Percentiles rank a stretch among this genome's conserved stretches.
Conservation (phyloP, 2,113 vertebrate genomes). For the Menura novaehollandiae region DNA sequence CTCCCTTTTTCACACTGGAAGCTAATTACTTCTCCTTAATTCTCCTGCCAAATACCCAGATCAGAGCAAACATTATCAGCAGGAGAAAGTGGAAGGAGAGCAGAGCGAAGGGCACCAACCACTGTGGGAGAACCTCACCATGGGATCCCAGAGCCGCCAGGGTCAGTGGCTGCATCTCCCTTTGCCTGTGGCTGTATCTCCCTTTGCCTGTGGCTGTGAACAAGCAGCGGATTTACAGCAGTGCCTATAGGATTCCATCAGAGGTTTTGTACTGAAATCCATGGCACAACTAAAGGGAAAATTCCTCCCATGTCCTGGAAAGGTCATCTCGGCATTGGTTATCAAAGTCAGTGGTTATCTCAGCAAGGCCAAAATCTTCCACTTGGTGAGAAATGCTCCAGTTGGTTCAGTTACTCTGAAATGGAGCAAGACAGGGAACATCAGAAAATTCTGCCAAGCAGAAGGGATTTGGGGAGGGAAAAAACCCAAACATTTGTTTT, state of each 20-base stretch:
- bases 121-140: neutral
- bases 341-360: neutral
- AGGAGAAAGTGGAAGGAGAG: slow-evolving; percentile 24
- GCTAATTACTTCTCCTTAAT: slow-evolving; percentile 39
- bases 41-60: slow-evolving; percentile 39
- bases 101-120: neutral
- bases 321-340: too few species aligned
- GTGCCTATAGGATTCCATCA: neutral
- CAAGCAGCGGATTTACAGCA: rapidly evolving
- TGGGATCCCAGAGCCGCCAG: neutral
- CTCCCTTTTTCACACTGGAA: slow-evolving; percentile 8
- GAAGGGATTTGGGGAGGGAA: neutral
- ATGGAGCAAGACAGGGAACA: neutral
- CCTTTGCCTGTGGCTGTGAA: neutral
- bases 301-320: neutral
- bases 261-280: neutral
- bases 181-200: neutral
- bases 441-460: neutral
- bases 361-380: rapidly evolving
- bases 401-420: neutral
- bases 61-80: slow-evolving; percentile 22
- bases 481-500: slow-evolving; percentile 32
- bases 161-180: neutral
- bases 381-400: neutral
- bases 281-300: neutral